Evolutionary conservation across 2,113 vertebrate species (phyloP), one percentile per base, ranked within the genome.

Genomic region (Polypterus senegalus): DNA sequence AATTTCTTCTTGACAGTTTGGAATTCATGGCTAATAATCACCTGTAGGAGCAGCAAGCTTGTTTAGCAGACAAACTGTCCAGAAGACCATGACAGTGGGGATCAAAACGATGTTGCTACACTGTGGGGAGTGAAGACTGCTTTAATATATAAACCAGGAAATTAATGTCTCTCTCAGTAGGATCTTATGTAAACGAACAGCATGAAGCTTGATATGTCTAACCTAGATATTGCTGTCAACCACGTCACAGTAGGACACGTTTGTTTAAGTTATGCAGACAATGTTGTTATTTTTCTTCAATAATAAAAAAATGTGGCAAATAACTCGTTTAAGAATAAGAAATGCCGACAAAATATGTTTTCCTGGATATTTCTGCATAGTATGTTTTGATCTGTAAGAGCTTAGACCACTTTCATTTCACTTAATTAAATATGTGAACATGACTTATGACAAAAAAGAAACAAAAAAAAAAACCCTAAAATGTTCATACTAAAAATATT

Each of bases 1-100:
- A 78, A 82, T 78, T 76, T 68, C 74, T 57, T 8, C 67, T 67
- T 77, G 76, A 76, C 76, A 76, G 64, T 27, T n/a, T 75, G 70
- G 70, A 79, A 79, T 81, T 70, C 67, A 70, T 67, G 66, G 58
- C 54, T 43, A 73, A 61, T 71, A 71, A 73, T 75, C 57, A 61
- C 70, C 71, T 79, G 71, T 68, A 60, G 52, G 53, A 67, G 77
- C 72, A 61, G 56, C 7, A 64, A 3, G 54, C 65, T 54, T n/a
- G 58, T 59, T 47, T 10, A 8, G 9, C 9, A 43, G 5, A 45
- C 45, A n/a, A 9, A 55, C 4, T 49, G 53, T 54, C 60, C 54
- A 27, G 58, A 6, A 7, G 57, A 58, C 62, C 65, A 49, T 0
- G 48, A 65, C n/a, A 2, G 5, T 51, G 7, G 55, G 57, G 72